Percentiles rank a stretch among this genome's conserved stretches.
phyloP scores from a whole-genome alignment of 2,113 vertebrate species.

The Clarias gariepinus region DNA sequence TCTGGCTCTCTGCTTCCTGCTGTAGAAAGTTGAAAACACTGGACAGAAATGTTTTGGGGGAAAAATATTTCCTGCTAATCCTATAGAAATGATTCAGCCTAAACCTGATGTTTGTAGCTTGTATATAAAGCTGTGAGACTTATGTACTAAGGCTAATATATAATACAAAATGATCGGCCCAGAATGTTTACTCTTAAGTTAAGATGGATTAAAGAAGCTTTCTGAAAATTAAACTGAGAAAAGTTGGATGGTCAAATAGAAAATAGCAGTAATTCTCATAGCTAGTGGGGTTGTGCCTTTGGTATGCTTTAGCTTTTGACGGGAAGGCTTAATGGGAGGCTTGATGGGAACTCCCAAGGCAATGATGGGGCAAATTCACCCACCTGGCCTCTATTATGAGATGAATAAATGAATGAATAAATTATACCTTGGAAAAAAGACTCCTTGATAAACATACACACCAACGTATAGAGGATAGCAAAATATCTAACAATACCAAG shows the following conservation, averaged over 20 bases:
- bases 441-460: background rate
- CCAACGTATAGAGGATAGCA: background rate
- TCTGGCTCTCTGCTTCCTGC: no score
- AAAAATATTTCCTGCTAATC: background rate
- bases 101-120: background rate
- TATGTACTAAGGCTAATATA: no score
- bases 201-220: background rate
- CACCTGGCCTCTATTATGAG: background rate
- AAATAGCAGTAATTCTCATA: background rate
- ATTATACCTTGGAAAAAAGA: background rate
- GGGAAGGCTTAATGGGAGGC: background rate
- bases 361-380: background rate
- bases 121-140: background rate
- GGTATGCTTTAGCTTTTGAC: background rate
- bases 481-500: background rate
- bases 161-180: no score
- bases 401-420: no score
- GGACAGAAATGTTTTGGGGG: background rate
- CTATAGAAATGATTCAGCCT: background rate
- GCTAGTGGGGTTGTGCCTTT: background rate
- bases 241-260: background rate
- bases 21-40: background rate
- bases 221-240: background rate
- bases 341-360: background rate
- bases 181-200: background rate